Evolutionary conservation across 1,140 invertebrate species (phyloP).

Genomic region (Drosophila auraria): DNA sequence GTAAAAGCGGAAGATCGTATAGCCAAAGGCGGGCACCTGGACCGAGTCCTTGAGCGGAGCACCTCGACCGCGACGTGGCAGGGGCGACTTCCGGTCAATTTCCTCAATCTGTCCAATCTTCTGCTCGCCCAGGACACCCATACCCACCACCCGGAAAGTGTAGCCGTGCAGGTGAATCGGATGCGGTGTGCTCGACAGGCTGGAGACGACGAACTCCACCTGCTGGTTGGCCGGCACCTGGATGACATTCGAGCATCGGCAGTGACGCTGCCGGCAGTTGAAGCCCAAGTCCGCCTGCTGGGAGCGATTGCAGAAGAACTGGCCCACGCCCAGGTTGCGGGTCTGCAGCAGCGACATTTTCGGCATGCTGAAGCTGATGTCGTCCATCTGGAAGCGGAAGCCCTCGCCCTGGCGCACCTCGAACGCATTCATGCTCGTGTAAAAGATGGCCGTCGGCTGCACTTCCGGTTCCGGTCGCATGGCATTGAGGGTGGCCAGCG

Average conservation of each 20-base stretch:
- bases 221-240: slow-evolving; percentile 77
- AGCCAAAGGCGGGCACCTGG: slow-evolving; percentile 77
- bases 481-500: slow-evolving; percentile 59
- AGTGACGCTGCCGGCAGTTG: slow-evolving; percentile 68
- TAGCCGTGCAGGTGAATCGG: slow-evolving; percentile 81
- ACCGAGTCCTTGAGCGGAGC: slow-evolving; percentile 81
- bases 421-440: slow-evolving; percentile 75
- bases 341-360: slow-evolving; percentile 77
- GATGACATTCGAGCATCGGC: slow-evolving; percentile 79
- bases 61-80: slow-evolving; percentile 58
- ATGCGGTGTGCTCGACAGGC: slow-evolving; percentile 69
- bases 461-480: slow-evolving; percentile 35
- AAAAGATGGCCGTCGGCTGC: slow-evolving; percentile 54
- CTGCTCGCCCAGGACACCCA: slow-evolving; percentile 74
- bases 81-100: slow-evolving; percentile 63
- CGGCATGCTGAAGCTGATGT: slow-evolving; percentile 79
- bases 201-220: slow-evolving; percentile 76
- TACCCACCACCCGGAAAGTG: slow-evolving; percentile 80
- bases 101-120: slow-evolving; percentile 70
- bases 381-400: slow-evolving; percentile 80
- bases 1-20: slow-evolving; percentile 77
- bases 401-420: slow-evolving; percentile 46
- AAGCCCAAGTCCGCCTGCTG: slow-evolving; percentile 71
- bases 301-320: slow-evolving; percentile 75
- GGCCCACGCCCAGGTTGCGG: slow-evolving; percentile 73